Base-by-base conservation (phyloP, 1,140 invertebrate genomes). In the Limonius californicus region DNA sequence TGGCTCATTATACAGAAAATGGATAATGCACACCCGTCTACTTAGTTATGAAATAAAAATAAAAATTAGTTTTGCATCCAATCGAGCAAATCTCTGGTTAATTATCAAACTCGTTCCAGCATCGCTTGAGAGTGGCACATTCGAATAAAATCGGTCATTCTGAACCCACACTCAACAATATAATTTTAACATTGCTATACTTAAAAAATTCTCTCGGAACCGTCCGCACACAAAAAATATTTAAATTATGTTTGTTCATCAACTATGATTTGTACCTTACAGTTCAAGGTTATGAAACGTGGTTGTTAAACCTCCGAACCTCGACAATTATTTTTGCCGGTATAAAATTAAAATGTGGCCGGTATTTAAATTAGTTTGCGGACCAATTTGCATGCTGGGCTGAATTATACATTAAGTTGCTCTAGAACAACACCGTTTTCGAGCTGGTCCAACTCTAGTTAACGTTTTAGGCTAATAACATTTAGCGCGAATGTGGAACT, bases 1-100 rank as follows among this genome's bases (percentile, higher is more conserved):
- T 69, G 64, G 55, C 69, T 72, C 64, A 72, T 72, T 72, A 72
- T 69, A 65, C 67, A 62, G 45, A 72, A 70, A 70, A 72, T 70
- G 70, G 70, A 68, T 72, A 72, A 72, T 72, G 68, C 63, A 70
- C 70, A 63, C 39, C 55, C 62, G 60, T 57, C 59, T 60, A 61
- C 65, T 59, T 61, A 39, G 39, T 35, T 42, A 15, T 47, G 59
- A 66, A 45, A 57, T 30, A 64, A 66, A 67, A 68, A 62, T 64
- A 65, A 70, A 67, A 63, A 47, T 16, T 54, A 57, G 59, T 70
- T 71, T 72, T 72, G 69, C 69, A 72, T 72, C 69, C 70, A 72
- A 72, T 72, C 70, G 68, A 69, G 54, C 68, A 70, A 69, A 72
- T 69, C 69, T 64, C 62, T 59, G 66, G 64, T 72, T 72, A 72